Evolutionary conservation across 2,888 invertebrate genomes (phyloP).

Genomic region (Noctua janthina): DNA sequence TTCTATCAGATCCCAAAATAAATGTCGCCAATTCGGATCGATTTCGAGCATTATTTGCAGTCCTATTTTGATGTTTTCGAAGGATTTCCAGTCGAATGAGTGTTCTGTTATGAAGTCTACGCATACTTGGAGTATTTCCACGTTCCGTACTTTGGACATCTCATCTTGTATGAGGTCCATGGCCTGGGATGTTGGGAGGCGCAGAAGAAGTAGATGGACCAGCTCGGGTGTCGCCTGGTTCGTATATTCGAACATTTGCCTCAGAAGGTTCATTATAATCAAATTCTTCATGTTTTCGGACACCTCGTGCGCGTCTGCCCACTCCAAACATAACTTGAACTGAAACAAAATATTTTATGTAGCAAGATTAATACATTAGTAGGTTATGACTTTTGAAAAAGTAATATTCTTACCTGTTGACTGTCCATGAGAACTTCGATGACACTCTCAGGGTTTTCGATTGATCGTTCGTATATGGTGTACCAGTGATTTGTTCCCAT

Average conservation of each 20-base stretch:
- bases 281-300: slow-evolving; percentile 89
- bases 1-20: slow-evolving; percentile 92
- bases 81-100: slow-evolving; percentile 86
- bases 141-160: slow-evolving; percentile 91
- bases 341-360: slow-evolving; percentile 74
- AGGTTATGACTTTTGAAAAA: not conserved
- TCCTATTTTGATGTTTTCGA: slow-evolving; percentile 92
- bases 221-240: slow-evolving; percentile 83
- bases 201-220: slow-evolving; percentile 90
- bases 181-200: slow-evolving; percentile 91
- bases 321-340: slow-evolving; percentile 92
- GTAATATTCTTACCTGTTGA: slow-evolving; percentile 82
- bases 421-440: slow-evolving; percentile 90
- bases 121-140: slow-evolving; percentile 92
- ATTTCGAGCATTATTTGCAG: slow-evolving; percentile 92
- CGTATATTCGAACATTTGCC: slow-evolving; percentile 90
- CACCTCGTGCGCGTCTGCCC: slow-evolving; percentile 92
- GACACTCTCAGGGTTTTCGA: slow-evolving; percentile 88
- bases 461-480: slow-evolving; percentile 89
- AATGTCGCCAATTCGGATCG: slow-evolving; percentile 88
- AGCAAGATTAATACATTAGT: not conserved
- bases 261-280: slow-evolving; percentile 88
- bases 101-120: slow-evolving; percentile 91
- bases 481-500: slow-evolving; percentile 91
- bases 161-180: slow-evolving; percentile 91